These are phyloP conservation scores for Aselliscus stoliczkanus DNA, from an alignment of 2,797 vertebrate genomes.

Conservation along the genomic window DNA sequence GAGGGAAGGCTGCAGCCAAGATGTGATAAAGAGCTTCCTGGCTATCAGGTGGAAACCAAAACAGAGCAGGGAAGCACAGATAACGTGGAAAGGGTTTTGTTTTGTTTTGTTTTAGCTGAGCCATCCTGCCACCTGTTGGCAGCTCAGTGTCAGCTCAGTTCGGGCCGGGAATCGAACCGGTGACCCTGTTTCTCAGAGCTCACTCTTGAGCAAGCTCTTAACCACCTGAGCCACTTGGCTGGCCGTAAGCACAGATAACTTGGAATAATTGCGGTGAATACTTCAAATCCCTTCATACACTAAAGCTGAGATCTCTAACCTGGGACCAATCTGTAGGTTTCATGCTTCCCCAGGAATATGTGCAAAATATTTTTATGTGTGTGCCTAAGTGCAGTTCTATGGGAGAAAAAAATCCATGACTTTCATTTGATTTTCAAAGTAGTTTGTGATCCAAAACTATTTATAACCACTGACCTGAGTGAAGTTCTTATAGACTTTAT, in stretches of 20 bases:
- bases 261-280: not conserved
- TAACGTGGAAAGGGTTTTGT: not conserved
- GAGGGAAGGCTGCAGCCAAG: not conserved
- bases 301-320: not conserved
- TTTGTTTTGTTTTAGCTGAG: too few relatives aligned
- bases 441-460: not conserved
- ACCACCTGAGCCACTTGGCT: too few relatives aligned
- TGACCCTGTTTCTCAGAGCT: too few relatives aligned
- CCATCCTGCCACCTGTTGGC: too few relatives aligned
- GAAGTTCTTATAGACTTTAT: not conserved
- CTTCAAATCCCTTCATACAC: not conserved
- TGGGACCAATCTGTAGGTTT: not conserved
- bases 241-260: not conserved
- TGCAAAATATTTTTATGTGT: not conserved
- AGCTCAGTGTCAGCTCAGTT: too few relatives aligned
- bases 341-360: not conserved
- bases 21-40: not conserved
- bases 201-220: too few relatives aligned
- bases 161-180: too few relatives aligned
- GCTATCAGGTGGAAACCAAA: not conserved
- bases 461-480: not conserved
- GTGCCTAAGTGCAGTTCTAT: not conserved
- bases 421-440: conserved; percentile 8
- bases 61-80: not conserved
- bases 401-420: not conserved